Evolutionary conservation across 2,888 invertebrate species (phyloP).

Genomic region (Aplocera efformata): DNA sequence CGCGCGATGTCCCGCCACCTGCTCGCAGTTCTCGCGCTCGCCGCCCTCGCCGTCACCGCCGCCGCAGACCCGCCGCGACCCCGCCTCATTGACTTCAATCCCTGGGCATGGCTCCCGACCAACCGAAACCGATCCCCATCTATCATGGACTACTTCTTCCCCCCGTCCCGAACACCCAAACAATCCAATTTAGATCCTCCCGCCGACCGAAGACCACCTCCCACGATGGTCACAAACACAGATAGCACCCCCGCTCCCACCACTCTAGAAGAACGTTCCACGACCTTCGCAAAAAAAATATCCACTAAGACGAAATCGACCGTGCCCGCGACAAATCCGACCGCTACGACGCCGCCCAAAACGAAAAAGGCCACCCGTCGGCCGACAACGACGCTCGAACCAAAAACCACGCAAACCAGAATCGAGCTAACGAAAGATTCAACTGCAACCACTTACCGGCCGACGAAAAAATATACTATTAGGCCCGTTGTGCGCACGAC

Average conservation of each 20-base stretch:
- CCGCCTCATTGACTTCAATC: slow-evolving; percentile 70
- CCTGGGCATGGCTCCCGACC: slow-evolving; percentile 71
- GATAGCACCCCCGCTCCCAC: slow-evolving; percentile 58
- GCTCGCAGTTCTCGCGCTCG: slow-evolving; percentile 64
- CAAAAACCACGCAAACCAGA: slow-evolving; percentile 60
- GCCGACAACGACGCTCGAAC: slow-evolving; percentile 56
- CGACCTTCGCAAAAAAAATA: slow-evolving; percentile 64
- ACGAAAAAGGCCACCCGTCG: slow-evolving; percentile 63
- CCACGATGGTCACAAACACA: slow-evolving; percentile 30
- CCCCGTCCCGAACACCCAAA: slow-evolving; percentile 75
- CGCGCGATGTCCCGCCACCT: slow-evolving; percentile 68
- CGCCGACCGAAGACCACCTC: slow-evolving; percentile 62
- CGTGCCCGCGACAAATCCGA: slow-evolving; percentile 55
- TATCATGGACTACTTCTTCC: slow-evolving; percentile 77
- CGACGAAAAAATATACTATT: slow-evolving; percentile 79
- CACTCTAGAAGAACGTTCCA: slow-evolving; percentile 60
- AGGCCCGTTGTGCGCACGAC: slow-evolving; percentile 67
- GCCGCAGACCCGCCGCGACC: slow-evolving; percentile 61
- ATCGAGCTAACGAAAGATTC: slow-evolving; percentile 52
- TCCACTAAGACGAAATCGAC: slow-evolving; percentile 67
- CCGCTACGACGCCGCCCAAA: slow-evolving; percentile 61
- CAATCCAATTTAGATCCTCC: slow-evolving; percentile 69
- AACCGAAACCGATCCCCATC: slow-evolving; percentile 69
- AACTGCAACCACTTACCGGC: slow-evolving; percentile 58
- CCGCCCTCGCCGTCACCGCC: slow-evolving; percentile 47